Percentiles rank a stretch among this genome's conserved stretches.
Conservation (phyloP, 2,888 invertebrate genomes). For the Anorthoa munda region DNA sequence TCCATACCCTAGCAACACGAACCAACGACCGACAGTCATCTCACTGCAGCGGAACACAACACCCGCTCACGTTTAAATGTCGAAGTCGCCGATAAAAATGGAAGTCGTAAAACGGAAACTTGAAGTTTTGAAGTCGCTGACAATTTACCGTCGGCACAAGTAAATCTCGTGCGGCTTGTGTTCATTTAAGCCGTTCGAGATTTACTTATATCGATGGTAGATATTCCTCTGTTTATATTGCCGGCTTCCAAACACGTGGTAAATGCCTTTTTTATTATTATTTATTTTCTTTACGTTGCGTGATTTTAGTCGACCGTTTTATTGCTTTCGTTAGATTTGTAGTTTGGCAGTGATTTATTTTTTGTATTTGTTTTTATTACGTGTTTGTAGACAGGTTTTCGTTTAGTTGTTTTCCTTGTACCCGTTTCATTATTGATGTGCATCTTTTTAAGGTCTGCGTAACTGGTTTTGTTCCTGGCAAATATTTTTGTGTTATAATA, state of each 20-base stretch:
- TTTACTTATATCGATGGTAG: conserved; percentile 81
- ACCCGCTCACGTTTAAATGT: conserved; percentile 51
- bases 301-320: conserved; percentile 13
- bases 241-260: conserved; percentile 42
- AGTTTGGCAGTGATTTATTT: neutral
- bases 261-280: conserved; percentile 33
- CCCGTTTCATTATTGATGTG: neutral
- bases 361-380: neutral
- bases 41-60: conserved; percentile 55
- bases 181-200: conserved; percentile 80
- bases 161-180: conserved; percentile 90
- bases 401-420: neutral
- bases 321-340: conserved; percentile 21
- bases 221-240: conserved; percentile 33
- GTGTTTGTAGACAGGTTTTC: neutral
- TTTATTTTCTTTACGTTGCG: conserved; percentile 24
- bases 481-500: neutral
- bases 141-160: conserved; percentile 78
- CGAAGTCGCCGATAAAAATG: conserved; percentile 33
- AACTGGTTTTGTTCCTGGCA: neutral
- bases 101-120: conserved; percentile 26
- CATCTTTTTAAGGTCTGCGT: neutral
- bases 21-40: conserved; percentile 65
- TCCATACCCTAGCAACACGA: conserved; percentile 61
- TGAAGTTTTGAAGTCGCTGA: conserved; percentile 23